Evolutionary conservation across 2,797 vertebrate genomes (phyloP).

Genomic region (Xenopus petersii): DNA sequence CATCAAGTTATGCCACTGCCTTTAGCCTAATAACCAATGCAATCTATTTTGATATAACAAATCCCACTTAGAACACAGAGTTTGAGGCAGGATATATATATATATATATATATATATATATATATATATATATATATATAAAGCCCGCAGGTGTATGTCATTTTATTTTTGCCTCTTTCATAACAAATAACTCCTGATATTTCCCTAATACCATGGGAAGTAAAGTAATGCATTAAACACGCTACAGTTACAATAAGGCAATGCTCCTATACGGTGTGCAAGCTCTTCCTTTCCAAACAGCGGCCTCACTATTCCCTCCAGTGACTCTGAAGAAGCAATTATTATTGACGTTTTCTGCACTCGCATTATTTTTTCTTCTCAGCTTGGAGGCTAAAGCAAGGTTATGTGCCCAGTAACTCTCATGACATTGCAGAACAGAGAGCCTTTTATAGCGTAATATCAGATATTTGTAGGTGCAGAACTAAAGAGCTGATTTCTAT

Average conservation of each 20-base stretch:
- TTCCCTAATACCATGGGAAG: background rate
- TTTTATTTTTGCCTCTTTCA: too few species aligned
- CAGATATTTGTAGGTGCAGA: background rate
- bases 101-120: too few species aligned
- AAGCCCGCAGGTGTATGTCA: too few species aligned
- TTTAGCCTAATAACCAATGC: too few species aligned
- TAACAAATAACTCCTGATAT: background rate
- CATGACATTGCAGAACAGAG: slow-evolving; percentile 31
- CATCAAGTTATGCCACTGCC: too few species aligned
- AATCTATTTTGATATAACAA: too few species aligned
- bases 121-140: too few species aligned
- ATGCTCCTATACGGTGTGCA: background rate
- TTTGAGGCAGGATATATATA: too few species aligned
- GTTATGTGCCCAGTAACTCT: slow-evolving; percentile 26
- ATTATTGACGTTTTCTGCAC: slow-evolving; percentile 37
- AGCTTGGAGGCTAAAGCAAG: slow-evolving; percentile 37
- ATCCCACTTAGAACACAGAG: too few species aligned
- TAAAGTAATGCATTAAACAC: background rate
- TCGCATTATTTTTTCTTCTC: slow-evolving; percentile 1
- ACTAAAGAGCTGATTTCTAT: background rate
- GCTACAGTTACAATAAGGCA: background rate
- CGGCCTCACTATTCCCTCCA: slow-evolving; percentile 11
- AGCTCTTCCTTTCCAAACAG: slow-evolving; percentile 17
- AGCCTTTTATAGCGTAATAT: slow-evolving; percentile 8
- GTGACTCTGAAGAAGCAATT: slow-evolving; percentile 30